Evolutionary conservation across 1,140 invertebrate genomes (phyloP).

Genomic region (Drosophila bocqueti): DNA sequence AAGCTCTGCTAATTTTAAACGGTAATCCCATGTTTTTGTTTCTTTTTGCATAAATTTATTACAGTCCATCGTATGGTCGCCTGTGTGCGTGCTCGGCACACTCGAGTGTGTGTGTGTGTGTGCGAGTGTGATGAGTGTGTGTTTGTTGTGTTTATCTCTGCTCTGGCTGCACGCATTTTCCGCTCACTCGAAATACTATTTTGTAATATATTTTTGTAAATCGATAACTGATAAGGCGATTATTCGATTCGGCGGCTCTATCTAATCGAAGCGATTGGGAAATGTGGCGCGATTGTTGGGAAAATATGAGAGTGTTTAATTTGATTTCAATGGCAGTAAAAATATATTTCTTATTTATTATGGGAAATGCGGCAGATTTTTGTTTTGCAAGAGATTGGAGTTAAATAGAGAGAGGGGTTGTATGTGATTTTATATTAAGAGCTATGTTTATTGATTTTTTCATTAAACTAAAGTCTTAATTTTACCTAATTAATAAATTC

Average conservation of each 20-base stretch:
- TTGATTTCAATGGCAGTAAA: constrained; percentile 3
- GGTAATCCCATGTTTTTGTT: constrained; percentile 69
- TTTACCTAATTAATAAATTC: not conserved
- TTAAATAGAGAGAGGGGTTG: too few species aligned
- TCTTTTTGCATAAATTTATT: constrained; percentile 44
- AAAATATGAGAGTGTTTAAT: constrained; percentile 7
- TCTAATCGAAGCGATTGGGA: constrained; percentile 30
- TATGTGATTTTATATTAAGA: not conserved
- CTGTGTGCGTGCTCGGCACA: constrained; percentile 16
- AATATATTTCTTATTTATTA: not conserved
- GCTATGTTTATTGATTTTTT: not conserved
- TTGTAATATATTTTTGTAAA: constrained; percentile 38
- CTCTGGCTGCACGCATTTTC: constrained; percentile 36
- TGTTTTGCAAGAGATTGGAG: not conserved
- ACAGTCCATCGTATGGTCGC: constrained; percentile 19
- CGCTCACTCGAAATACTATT: constrained; percentile 22
- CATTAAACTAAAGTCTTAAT: not conserved
- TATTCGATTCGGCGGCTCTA: constrained; percentile 17
- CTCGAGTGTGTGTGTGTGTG: constrained; percentile 13
- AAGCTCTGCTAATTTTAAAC: constrained; percentile 71
- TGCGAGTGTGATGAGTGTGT: constrained; percentile 13
- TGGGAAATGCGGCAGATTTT: not conserved
- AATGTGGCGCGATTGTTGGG: not conserved
- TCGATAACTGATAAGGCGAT: constrained; percentile 44
- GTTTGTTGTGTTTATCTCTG: constrained; percentile 46